Conservation (phyloP, 2,113 vertebrate species). For the Heloderma charlesbogerti region DNA sequence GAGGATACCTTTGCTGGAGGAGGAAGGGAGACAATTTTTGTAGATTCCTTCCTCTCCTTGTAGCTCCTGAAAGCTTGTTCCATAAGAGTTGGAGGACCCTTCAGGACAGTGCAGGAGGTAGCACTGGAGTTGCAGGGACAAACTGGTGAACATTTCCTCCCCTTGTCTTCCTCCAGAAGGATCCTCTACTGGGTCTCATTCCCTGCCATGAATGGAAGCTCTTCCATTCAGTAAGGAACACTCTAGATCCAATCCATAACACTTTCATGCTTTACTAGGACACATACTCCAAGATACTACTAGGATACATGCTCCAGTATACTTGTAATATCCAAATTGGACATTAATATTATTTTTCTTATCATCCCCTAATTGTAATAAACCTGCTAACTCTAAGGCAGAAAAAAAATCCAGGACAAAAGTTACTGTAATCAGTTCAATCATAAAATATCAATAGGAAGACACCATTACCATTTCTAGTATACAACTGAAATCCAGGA, state of each 20-base stretch:
- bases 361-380: no score
- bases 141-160: neutral
- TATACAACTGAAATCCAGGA: neutral
- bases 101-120: neutral
- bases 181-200: no score
- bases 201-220: neutral
- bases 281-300: neutral
- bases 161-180: neutral
- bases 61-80: neutral
- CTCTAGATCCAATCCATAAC: neutral
- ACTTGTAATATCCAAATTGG: neutral
- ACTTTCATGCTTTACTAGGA: neutral
- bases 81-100: neutral
- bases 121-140: neutral
- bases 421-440: neutral
- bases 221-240: neutral
- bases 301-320: neutral
- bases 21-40: neutral
- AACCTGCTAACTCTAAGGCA: neutral
- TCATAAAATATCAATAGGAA: neutral
- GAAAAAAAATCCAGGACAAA: neutral
- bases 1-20: neutral
- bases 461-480: neutral
- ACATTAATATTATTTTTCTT: neutral
- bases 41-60: neutral